Base-by-base conservation (phyloP, 2,888 invertebrate species). In the Lasioglossum zephyrum region DNA sequence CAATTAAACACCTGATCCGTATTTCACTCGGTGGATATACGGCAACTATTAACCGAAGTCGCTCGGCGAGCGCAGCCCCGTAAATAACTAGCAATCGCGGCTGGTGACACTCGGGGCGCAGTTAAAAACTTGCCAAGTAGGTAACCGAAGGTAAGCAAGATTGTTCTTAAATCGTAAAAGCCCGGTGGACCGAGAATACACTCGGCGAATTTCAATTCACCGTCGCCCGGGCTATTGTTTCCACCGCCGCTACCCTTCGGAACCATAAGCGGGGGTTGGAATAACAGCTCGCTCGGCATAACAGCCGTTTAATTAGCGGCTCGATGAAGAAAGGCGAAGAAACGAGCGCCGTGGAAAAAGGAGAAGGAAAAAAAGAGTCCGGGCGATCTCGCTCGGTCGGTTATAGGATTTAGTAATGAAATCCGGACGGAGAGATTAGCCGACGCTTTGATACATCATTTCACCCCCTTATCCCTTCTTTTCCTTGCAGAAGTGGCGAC, bases 371-470 rank as follows among this genome's bases (percentile, higher is more conserved):
- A 11, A 47, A 47, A 53, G 44, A 44, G 11, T 3, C 8, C 22
- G 57, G 63, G 18, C 78, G 84, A 78, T 60, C 70, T 87, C 82
- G 88, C 90, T 88, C 85, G 87, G 88, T 88, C 81, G 87, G 87
- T 91, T 91, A 91, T 91, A 89, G 90, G 91, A 91, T 91, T 91
- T 89, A 91, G 88, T 91, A 91, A 91, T 91, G 91, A 91, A 91
- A 91, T 91, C 91, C 90, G 88, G 86, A 82, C 86, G 89, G 83
- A 86, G 91, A 88, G 88, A 87, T 91, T 87, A 88, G 89, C 87
- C 79, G 85, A 76, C 77, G 83, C 76, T 88, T 88, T 89, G 91
- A 91, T 91, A 91, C 88, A 91, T 91, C 91, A 91, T 91, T 87
- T 16, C 31, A 18, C 31, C 31, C 31, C 8, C 13, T 57, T 4